These are phyloP conservation scores for Chrysodeixis includens DNA, from an alignment of 2,888 invertebrate species.

Conservation along the genomic window DNA sequence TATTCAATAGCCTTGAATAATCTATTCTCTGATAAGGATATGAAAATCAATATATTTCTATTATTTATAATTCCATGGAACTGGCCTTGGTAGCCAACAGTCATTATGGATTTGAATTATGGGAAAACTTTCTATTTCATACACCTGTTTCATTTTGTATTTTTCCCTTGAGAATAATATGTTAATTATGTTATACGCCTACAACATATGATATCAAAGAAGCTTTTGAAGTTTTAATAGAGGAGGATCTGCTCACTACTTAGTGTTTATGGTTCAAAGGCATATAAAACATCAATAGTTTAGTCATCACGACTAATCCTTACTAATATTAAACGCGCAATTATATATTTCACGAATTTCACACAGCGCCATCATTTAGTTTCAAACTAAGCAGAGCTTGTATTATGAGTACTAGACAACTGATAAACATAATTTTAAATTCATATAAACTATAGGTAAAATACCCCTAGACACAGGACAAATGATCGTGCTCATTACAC, in stretches of 20 bases:
- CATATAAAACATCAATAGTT: too few relatives aligned
- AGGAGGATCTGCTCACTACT: neutral
- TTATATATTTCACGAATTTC: too few relatives aligned
- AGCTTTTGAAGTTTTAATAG: neutral
- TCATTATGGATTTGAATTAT: neutral
- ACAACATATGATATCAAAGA: neutral
- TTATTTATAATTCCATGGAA: slow-evolving; percentile 39
- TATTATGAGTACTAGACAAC: too few relatives aligned
- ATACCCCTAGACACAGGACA: too few relatives aligned
- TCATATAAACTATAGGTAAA: too few relatives aligned
- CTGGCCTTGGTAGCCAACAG: slow-evolving; percentile 2
- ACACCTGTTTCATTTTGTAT: neutral
- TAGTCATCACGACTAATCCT: neutral
- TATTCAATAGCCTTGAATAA: slow-evolving; percentile 31
- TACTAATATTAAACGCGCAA: too few relatives aligned
- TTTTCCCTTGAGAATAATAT: slow-evolving; percentile 2
- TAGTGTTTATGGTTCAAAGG: neutral
- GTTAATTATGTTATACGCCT: neutral
- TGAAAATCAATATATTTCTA: slow-evolving; percentile 41
- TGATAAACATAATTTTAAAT: too few relatives aligned
- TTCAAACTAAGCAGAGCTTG: too few relatives aligned
- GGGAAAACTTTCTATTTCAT: neutral
- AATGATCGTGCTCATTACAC: too few relatives aligned
- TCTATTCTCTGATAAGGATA: slow-evolving; percentile 23
- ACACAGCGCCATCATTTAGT: too few relatives aligned